Conservation (phyloP, 2,888 invertebrate species). For the Apeira syringaria region DNA sequence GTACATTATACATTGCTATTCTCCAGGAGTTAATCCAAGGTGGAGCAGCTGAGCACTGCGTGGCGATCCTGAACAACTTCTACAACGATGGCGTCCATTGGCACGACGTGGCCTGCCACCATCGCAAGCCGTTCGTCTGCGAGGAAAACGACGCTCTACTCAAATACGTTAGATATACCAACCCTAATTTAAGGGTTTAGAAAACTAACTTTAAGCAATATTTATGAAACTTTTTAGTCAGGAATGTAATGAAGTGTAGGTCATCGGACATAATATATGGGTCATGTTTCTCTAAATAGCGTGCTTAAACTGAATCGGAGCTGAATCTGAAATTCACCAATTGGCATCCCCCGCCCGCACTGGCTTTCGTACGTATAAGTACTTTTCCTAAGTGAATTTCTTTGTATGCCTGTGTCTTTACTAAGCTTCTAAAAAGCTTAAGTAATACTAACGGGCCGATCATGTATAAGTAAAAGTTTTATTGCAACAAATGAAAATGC, state of each 20-base stretch:
- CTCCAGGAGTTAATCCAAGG: slow-evolving; percentile 89
- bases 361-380: too few relatives aligned
- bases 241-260: slow-evolving; percentile 20
- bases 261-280: slow-evolving; percentile 9
- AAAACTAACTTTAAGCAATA: slow-evolving; percentile 18
- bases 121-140: slow-evolving; percentile 94
- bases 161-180: slow-evolving; percentile 92
- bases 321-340: too few relatives aligned
- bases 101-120: slow-evolving; percentile 96
- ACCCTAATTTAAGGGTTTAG: slow-evolving; percentile 89
- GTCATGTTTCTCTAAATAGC: too few relatives aligned
- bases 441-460: too few relatives aligned
- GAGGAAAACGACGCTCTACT: slow-evolving; percentile 94
- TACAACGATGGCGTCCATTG: slow-evolving; percentile 96
- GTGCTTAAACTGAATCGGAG: too few relatives aligned
- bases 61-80: slow-evolving; percentile 94
- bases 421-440: too few relatives aligned
- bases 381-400: too few relatives aligned
- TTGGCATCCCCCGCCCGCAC: too few relatives aligned
- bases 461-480: too few relatives aligned
- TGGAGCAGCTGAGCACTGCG: slow-evolving; percentile 93
- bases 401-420: too few relatives aligned
- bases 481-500: too few relatives aligned
- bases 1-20: too few relatives aligned
- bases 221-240: slow-evolving; percentile 32